Evolutionary conservation across 2,797 vertebrate species (phyloP), one percentile per base, ranked within the genome.

Genomic region (Crocodylus rhombifer): DNA sequence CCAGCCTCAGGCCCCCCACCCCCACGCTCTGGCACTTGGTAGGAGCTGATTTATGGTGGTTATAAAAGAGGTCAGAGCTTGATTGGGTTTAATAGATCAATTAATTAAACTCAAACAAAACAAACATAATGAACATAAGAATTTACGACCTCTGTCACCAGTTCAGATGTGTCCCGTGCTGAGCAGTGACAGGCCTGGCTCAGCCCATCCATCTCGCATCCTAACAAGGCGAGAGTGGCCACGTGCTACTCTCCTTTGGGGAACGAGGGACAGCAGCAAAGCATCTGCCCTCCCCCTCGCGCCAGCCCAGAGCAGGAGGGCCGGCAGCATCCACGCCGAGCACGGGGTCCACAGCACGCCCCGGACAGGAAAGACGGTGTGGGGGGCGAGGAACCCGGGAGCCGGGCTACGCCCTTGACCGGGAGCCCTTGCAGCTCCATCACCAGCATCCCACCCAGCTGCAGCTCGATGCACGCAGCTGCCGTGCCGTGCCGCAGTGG

Each of bases 21-120:
- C 57, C 80, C 51, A 33, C 2, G 1, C 14, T 57, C 79, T 58
- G 2, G 10, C 30, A 0, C 4, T 85, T 14, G 3, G 15, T 26
- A 5, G 6, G 79, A 88, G 85, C 88, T 93, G 96, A 97, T 96
- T 97, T 92, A 96, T 2, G 1, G 86, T 6, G 79, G 84, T 94
- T 79, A 82, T 92, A 33, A 82, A 93, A 91, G 94, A 96, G 96
- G 97, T 95, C 97, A 89, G 93, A 79, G 92, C 92, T 94, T 33
- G 26, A 95, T 67, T 30, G 96, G 86, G 91, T 96, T 92, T 77
- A 97, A 97, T 94, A 51, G 94, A 95, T 93, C 93, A 77, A 88
- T 86, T 96, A 95, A 98, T 97, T 97, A 97, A 83, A 94, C 63
- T 25, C 87, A 76, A 36, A 96, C 92, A 94, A 97, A 97, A 93